Base-by-base conservation (phyloP, 37 sponge, comb jelly and placozoan species). In the Dysidea cf. avara region DNA sequence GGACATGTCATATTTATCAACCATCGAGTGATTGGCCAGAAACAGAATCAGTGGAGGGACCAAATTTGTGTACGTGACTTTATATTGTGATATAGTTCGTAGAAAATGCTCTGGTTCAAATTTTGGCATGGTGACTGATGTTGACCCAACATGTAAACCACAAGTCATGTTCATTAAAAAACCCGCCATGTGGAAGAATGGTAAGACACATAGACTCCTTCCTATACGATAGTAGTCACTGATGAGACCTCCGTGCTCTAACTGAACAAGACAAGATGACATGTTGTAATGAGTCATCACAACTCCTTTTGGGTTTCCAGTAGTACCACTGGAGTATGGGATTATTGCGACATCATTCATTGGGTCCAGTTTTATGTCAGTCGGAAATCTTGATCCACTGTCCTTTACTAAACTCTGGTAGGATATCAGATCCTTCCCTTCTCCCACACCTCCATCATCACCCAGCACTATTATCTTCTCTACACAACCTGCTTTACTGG, bases 281-380 rank as follows among this genome's bases (percentile, higher is more conserved):
- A 88, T 43, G 63, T 84, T 92, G 54, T 63, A 33, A 56, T 94
- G 86, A 20, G 90, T 77, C 31, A 94, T 56, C 90, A 90, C 83
- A 43, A 94, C 95, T n/a, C 90, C 95, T 57, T 94, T 94, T 31
- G 90, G 81, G 24, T 90, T 74, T 12, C 95, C 95, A 40, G 90
- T 94, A 2, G 95, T 94, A n/a, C n/a, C n/a, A n/a, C n/a, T n/a
- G n/a, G n/a, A n/a, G n/a, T n/a, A n/a, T n/a, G n/a, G n/a, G n/a
- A 0, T 91, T 91, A 60, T 91, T 94, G n/a, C n/a, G n/a, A n/a
- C n/a, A n/a, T n/a, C n/a, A n/a, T n/a, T n/a, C n/a, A n/a, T n/a
- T n/a, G n/a, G n/a, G n/a, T n/a, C n/a, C n/a, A n/a, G n/a, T n/a
- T n/a, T n/a, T n/a, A n/a, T n/a, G n/a, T n/a, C n/a, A n/a, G n/a